Evolutionary conservation across 2,797 vertebrate species (phyloP), one percentile per base, ranked within the genome.

Genomic region (Typhlichthys eigenmanni): DNA sequence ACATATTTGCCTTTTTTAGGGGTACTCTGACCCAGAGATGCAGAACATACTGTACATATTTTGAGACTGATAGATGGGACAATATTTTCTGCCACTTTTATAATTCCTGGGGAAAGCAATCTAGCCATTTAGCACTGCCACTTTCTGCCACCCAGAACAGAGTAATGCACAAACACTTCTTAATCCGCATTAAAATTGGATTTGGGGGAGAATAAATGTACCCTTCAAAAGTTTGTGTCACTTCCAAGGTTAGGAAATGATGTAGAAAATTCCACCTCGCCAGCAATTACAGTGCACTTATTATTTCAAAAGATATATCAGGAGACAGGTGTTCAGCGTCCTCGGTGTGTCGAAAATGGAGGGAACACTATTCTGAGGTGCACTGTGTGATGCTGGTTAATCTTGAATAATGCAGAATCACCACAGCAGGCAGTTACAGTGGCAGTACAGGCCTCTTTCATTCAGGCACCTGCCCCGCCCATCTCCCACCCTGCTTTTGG

Each of bases 401-500:
- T 90, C 87, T 86, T 85, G 85, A 93, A 92, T 92, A 93, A 93
- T 92, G 89, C 85, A 91, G 88, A 90, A 91, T 90, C 90, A 80
- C 91, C 72, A 87, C 85, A 82, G 89, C 91, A 88, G 87, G 85
- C 85, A 87, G 85, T 88, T 90, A 86, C 87, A 29, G 24, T 91
- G 89, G 84, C 84, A 84, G 88, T 68, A 58, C 60, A n/a, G 79
- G 82, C 81, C 84, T 86, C 81, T 87, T 86, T 88, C 87, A 90
- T 86, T 90, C 79, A 82, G 78, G 76, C 79, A 84, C 79, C 81
- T 66, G 81, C 73, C 83, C 45, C 51, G 50, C 19, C 50, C 47
- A 49, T 43, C 73, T 68, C 78, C 77, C 86, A 86, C 82, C 85
- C 54, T 17, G 46, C 62, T 89, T 84, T 89, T 89, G 83, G 81